Base-by-base conservation (phyloP, 2,113 vertebrate species). In the Platanista minor region DNA sequence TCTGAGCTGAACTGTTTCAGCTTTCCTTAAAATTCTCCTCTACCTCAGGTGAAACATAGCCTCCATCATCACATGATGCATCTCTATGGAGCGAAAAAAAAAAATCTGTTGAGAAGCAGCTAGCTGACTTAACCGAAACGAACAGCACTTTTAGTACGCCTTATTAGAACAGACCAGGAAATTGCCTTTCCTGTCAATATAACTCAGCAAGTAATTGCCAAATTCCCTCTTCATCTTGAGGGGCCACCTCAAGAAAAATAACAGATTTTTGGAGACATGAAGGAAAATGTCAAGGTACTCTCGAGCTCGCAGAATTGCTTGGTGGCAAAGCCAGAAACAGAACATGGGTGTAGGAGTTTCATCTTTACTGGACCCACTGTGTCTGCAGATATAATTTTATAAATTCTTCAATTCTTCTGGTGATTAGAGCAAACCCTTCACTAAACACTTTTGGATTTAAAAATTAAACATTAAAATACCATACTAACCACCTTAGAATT, bases 391-490 rank as follows among this genome's bases (percentile, higher is more conserved):
- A 64, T 10, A 83, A 72, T 69, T 85, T 75, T 59, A 69, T 75
- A 64, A 90, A 93, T 59, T 62, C 52, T 74, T 77, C 27, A 43
- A 0, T 90, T 81, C n/a, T 92, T 36, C 9, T 25, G 17, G 11
- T 71, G 83, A 87, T 90, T 78, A 84, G 36, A 96, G 81, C 41
- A 95, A 62, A 87, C 64, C 14, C 90, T 87, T 86, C 39, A 74
- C 31, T 39, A 66, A 78, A 69, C 15, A 83, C 71, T 87, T 91
- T 93, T 82, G 52, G 29, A 90, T 92, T 96, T 96, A 83, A 95
- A 95, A 77, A 81, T 93, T 91, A 93, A 90, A 87, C 46, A 83
- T 69, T 90, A 93, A 97, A 95, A 87, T 72, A 25, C 31, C 54
- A 43, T 66, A 49, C 25, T 31, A 54, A 54, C 10, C 84, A 91